phyloP scores from a whole-genome alignment of 2,888 invertebrate species.

The Agriopis leucophaearia region DNA sequence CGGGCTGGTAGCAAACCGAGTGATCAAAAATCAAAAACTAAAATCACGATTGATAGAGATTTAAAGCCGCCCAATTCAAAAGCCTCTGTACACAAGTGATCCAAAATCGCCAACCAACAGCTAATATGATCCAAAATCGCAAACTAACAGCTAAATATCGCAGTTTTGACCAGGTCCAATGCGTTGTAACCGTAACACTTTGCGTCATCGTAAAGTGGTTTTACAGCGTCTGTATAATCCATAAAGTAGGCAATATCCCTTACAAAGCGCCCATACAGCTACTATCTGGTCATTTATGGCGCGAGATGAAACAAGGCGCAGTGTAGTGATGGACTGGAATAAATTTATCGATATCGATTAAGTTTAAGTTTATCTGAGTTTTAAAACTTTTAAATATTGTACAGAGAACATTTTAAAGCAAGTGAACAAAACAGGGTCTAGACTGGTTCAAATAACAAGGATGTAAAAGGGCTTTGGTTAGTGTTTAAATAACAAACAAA shows the following conservation, averaged over 20 bases:
- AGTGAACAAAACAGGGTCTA: no score
- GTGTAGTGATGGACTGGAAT: conserved; percentile 53
- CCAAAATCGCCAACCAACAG: conserved; percentile 4
- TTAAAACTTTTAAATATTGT: no score
- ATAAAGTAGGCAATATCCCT: conserved; percentile 80
- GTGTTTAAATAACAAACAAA: no score
- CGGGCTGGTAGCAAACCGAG: no score
- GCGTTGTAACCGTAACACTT: conserved; percentile 47
- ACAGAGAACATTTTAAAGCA: neutral
- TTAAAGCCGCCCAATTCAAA: no score
- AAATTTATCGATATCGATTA: conserved; percentile 54
- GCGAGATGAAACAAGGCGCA: conserved; percentile 80
- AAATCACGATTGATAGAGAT: no score
- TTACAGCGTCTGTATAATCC: conserved; percentile 73
- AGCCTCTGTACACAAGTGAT: no score
- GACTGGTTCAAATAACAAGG: no score
- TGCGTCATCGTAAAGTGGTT: conserved; percentile 68
- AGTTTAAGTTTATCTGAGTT: no score
- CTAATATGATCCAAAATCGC: conserved; percentile 8
- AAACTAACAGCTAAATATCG: conserved; percentile 2
- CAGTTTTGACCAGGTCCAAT: conserved; percentile 16
- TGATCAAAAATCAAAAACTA: no score
- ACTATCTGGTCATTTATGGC: conserved; percentile 83
- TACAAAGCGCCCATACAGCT: conserved; percentile 81
- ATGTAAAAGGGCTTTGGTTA: no score